phyloP scores from a whole-genome alignment of 2,888 invertebrate genomes.

The Plagodis dolabraria region DNA sequence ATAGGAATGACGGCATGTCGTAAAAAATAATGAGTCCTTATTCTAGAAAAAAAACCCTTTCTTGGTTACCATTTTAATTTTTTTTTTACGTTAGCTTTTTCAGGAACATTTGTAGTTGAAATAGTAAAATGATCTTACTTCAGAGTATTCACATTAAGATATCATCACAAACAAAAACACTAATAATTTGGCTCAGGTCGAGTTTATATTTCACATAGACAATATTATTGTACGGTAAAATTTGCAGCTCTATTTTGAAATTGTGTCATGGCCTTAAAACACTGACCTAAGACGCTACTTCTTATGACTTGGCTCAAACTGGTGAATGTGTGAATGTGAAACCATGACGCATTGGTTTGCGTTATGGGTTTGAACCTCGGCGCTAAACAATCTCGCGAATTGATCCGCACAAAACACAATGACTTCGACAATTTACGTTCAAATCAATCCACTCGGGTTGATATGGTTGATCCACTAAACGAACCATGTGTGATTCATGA shows the following conservation, averaged over 20 bases:
- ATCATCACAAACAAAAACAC: too few relatives aligned
- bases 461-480: constrained; percentile 28
- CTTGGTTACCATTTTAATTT: too few relatives aligned
- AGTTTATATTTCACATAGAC: too few relatives aligned
- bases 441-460: constrained; percentile 33
- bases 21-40: too few relatives aligned
- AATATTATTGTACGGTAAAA: neutral
- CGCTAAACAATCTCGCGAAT: constrained; percentile 54
- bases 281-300: constrained; percentile 37
- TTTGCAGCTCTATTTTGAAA: constrained; percentile 10
- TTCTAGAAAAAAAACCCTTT: too few relatives aligned
- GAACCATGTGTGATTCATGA: constrained; percentile 20
- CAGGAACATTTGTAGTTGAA: too few relatives aligned
- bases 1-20: too few relatives aligned
- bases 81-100: too few relatives aligned
- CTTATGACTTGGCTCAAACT: constrained; percentile 33
- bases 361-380: constrained; percentile 53
- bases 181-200: too few relatives aligned
- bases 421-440: constrained; percentile 43
- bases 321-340: constrained; percentile 44
- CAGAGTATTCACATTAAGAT: too few relatives aligned
- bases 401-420: constrained; percentile 47
- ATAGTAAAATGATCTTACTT: too few relatives aligned
- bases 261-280: constrained; percentile 12
- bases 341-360: constrained; percentile 61